phyloP scores from a whole-genome alignment of 35 echinoderm and acorn worm genomes.

The Apostichopus parvimensis region DNA sequence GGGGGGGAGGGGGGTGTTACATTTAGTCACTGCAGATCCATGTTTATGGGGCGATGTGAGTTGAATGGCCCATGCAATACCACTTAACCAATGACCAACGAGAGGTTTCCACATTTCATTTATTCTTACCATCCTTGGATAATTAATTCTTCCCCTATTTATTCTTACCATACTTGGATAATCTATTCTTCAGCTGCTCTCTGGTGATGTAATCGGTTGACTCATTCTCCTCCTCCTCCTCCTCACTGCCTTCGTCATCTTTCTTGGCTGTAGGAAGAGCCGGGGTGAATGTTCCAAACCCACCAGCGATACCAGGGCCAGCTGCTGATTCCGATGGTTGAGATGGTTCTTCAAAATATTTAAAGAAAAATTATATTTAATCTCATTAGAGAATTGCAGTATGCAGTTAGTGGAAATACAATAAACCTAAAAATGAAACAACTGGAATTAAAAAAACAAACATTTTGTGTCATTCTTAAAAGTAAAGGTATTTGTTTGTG shows the following conservation, averaged over 20 bases:
- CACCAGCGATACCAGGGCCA: conserved; percentile 25
- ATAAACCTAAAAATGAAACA: too few relatives aligned
- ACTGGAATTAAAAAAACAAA: too few relatives aligned
- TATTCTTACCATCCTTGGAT: conserved; percentile 6
- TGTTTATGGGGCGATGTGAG: neutral
- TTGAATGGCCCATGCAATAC: too few relatives aligned
- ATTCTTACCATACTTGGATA: conserved; percentile 29
- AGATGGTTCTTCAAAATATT: neutral
- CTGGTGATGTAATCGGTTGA: conserved; percentile 78
- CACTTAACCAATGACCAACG: too few relatives aligned
- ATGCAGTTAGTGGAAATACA: too few relatives aligned
- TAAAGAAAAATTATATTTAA: too few relatives aligned
- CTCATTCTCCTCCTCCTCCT: conserved; percentile 77
- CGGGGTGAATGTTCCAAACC: conserved; percentile 83
- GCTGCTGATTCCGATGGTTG: neutral
- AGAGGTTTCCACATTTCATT: too few relatives aligned
- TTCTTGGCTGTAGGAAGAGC: conserved; percentile 46
- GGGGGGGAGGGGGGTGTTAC: too few relatives aligned
- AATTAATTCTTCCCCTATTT: conserved; percentile 72
- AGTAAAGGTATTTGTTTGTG: too few relatives aligned
- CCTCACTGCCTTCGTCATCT: conserved; percentile 54
- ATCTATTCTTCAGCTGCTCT: conserved; percentile 76
- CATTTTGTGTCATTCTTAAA: too few relatives aligned
- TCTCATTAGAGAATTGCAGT: too few relatives aligned
- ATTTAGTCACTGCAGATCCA: too few relatives aligned